Base-by-base conservation (phyloP, 92 coral and sea anemone genomes). In the Actinernus sp. region DNA sequence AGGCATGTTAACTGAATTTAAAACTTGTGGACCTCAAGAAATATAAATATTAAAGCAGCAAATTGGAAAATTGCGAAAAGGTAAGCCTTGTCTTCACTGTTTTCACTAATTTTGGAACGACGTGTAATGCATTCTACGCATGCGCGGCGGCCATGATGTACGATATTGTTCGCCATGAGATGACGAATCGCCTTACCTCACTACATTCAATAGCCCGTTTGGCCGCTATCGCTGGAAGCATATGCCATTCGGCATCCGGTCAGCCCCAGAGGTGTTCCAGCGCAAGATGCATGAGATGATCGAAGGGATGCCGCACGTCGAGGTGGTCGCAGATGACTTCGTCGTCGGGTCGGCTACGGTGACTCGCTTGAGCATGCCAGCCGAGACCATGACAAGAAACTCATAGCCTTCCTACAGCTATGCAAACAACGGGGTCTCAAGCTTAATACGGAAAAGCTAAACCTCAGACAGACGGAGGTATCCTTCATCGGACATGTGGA, bases 261-360 rank as follows among this genome's bases (percentile, higher is more conserved):
- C 63, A 9, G 82, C 65, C 25, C 77, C 77, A 20, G 75, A 67
- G 20, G 75, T 67, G 17, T 67, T 67, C 30, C 75, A 48, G 24
- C 5, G 70, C 11, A 61, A 51, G 16, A 73, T 73, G 81, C 71
- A 73, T 40, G 56, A 73, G 54, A 40, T 73, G 26, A 36, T 49
- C 31, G 71, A 61, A 73, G 63, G 81, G 11, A 7, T 73, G 63
- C 3, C 47, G 3, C 71, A 71, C 9, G 52, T 52, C 22, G 56
- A 71, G 55, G 83, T 76, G 13, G 75, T 63, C 19, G 74, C 65
- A n/a, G 82, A 75, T 44, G 82, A 75, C 57, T 75, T 70, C 70
- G n/a, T 76, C 11, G 76, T 52, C 9, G 60, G 0, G 73, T 65
- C 10, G 84, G 68, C 1, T 56, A 48, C 29, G 61, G 76, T 24